Base-by-base conservation (phyloP, 2,888 invertebrate species). In the Philereme transversata region DNA sequence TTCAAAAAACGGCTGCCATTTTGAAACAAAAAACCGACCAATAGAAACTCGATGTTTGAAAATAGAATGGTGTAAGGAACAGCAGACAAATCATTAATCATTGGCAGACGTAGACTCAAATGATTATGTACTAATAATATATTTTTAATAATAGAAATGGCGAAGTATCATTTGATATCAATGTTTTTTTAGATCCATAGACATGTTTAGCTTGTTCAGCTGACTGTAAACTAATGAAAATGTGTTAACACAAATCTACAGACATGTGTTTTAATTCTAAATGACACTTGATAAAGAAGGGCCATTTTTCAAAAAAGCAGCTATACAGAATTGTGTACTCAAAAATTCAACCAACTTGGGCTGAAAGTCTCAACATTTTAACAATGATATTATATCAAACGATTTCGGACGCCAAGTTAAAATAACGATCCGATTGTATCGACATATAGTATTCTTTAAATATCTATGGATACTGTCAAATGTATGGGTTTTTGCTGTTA, bases 1-100 rank as follows among this genome's bases (percentile, higher is more conserved):
- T 84, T 86, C 82, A 78, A 86, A 87, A 82, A 83, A 88, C 78
- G 83, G 82, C 86, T 86, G 83, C 88, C 88, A 89, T 88, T 84
- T 84, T 83, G 83, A 78, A 87, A 87, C 74, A 78, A 86, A 86
- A 83, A 81, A 72, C 57, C 71, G 35, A 79, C 91, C 90, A 90
- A 90, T 89, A 73, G 74, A 78, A 83, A 72, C 72, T 61, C 75
- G 62, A 70, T 69, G 78, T 82, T 78, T 82, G 83, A 90, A 71
- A 88, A 89, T 89, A 90, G 88, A 87, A 82, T 81, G 71, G 76
- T 72, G 73, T 69, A 73, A 74, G 76, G 76, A 78, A 83, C 79
- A 78, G 74, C 85, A 86, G 84, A 82, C 73, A 77, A 79, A 80
- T 85, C 84, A 88, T 90, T 88, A 87, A 90, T 90, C 90, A 90